phyloP scores from a whole-genome alignment of 2,888 invertebrate species.

The Dryocosmus kuriphilus region DNA sequence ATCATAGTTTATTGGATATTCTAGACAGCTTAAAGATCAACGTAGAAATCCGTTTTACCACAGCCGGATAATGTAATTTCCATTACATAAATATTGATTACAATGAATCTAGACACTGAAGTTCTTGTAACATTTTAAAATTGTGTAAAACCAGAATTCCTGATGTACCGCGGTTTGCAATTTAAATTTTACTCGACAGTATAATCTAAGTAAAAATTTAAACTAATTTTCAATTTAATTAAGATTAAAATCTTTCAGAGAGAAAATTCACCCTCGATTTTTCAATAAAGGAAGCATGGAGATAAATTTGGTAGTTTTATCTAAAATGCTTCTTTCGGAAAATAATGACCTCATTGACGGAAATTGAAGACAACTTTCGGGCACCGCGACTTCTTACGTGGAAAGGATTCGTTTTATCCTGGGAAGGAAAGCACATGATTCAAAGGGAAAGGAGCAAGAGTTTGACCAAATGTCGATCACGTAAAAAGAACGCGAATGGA shows the following conservation, averaged over 20 bases:
- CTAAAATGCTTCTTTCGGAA: not conserved
- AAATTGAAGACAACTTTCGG: conserved; percentile 4
- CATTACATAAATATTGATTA: not conserved
- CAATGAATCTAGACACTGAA: not conserved
- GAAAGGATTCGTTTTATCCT: not conserved
- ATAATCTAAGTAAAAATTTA: no score
- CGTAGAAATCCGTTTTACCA: not conserved
- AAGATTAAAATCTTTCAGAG: no score
- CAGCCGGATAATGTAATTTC: not conserved
- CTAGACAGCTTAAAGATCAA: not conserved
- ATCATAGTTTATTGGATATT: not conserved
- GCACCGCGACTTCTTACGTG: not conserved
- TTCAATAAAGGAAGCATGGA: no score
- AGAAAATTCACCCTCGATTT: no score
- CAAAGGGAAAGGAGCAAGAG: conserved; percentile 3
- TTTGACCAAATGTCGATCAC: conserved; percentile 24
- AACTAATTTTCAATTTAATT: no score
- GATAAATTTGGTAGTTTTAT: not conserved
- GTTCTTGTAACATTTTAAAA: no score
- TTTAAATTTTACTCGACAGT: no score
- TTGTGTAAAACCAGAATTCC: no score
- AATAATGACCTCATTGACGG: conserved; percentile 1
- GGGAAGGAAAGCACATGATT: not conserved
- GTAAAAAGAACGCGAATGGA: conserved; percentile 10
- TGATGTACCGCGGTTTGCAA: no score